These are phyloP conservation scores for Toxostoma redivivum DNA, from an alignment of 2,113 vertebrate species.

Conservation along the genomic window DNA sequence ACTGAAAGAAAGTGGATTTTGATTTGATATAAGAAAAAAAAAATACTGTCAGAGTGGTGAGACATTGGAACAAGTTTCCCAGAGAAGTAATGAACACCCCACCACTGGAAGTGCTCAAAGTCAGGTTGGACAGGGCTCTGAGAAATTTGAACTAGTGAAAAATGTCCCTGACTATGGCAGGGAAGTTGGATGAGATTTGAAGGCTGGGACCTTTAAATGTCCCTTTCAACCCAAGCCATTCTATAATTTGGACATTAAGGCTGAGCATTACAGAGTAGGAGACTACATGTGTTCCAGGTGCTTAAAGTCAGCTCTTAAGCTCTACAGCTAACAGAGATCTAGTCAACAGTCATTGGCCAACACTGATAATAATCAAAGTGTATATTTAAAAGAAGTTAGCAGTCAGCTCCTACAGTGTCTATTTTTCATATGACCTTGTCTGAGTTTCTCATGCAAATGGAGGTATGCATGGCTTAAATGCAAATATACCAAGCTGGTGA, in stretches of 20 bases:
- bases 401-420: background rate
- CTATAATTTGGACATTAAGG: background rate
- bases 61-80: background rate
- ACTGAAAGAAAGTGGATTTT: background rate
- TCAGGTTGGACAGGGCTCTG: too few species aligned
- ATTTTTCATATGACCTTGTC: background rate
- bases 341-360: background rate
- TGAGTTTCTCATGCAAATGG: background rate
- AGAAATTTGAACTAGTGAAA: background rate
- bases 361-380: background rate
- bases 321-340: background rate
- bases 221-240: background rate
- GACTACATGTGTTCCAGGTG: fast-evolving
- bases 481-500: background rate
- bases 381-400: background rate
- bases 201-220: background rate
- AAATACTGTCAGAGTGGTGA: background rate
- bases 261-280: background rate
- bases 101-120: background rate
- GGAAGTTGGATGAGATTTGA: background rate
- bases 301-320: background rate
- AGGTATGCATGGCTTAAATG: background rate
- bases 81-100: background rate
- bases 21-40: background rate
- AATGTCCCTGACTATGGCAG: background rate